Evolutionary conservation across 2,113 vertebrate genomes (phyloP).

Genomic region (Callospermophilus lateralis): DNA sequence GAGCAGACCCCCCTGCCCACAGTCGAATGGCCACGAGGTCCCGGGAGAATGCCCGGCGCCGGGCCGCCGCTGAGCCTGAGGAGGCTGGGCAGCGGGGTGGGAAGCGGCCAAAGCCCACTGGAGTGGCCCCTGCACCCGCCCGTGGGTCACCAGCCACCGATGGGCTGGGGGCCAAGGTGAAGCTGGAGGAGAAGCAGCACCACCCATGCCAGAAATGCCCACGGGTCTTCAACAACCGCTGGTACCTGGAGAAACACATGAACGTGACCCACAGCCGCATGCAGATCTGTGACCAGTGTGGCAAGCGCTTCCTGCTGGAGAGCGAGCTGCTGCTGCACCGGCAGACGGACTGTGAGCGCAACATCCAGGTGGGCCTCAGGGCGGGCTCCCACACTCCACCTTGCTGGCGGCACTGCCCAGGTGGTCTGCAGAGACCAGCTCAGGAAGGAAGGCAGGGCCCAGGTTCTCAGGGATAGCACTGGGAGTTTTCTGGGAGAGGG

Average conservation of each 20-base stretch:
- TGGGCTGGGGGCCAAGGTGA: constrained; percentile 92
- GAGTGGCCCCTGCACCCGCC: not conserved
- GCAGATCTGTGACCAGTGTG: constrained; percentile 97
- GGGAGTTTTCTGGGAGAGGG: not conserved
- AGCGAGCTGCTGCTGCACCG: constrained; percentile 97
- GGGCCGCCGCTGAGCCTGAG: constrained; percentile 79
- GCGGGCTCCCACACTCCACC: not conserved
- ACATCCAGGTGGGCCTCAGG: constrained; percentile 93
- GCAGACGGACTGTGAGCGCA: constrained; percentile 98
- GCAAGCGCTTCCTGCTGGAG: constrained; percentile 97
- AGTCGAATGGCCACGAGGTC: constrained; percentile 88
- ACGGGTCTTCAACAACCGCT: constrained; percentile 97
- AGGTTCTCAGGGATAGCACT: not conserved
- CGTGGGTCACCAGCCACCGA: constrained; percentile 81
- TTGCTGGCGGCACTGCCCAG: not conserved
- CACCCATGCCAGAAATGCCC: constrained; percentile 97
- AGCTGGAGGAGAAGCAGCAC: constrained; percentile 97
- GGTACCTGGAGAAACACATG: constrained; percentile 99
- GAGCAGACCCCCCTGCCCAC: constrained; percentile 84
- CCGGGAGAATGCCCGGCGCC: constrained; percentile 85
- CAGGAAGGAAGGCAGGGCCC: too few relatives aligned
- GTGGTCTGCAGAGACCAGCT: not conserved
- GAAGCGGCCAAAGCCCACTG: constrained; percentile 86
- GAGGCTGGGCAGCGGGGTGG: constrained; percentile 86
- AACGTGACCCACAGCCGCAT: constrained; percentile 98